These are phyloP conservation scores for Sandelia bainsii DNA, from an alignment of 2,797 vertebrate genomes.

Conservation along the genomic window DNA sequence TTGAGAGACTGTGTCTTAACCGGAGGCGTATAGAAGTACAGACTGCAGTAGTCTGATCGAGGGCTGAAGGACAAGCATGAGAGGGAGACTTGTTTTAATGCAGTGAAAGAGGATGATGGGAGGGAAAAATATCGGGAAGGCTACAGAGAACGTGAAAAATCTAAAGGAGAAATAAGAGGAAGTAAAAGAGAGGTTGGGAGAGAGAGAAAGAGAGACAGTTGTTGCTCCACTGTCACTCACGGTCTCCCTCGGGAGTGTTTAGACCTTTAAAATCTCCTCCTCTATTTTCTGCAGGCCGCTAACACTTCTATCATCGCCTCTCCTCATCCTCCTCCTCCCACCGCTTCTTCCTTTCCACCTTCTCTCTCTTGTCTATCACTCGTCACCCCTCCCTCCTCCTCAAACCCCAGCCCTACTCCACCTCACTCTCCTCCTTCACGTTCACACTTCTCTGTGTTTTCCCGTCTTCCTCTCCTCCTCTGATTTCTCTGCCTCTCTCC, in stretches of 20 bases:
- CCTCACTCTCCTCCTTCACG: slow-evolving; percentile 21
- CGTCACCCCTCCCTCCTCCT: slow-evolving; percentile 2
- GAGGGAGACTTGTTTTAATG: not conserved
- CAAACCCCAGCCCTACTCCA: not conserved
- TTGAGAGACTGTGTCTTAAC: slow-evolving; percentile 30
- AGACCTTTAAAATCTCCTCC: slow-evolving; percentile 74
- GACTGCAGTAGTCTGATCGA: slow-evolving; percentile 26
- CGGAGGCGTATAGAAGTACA: not conserved
- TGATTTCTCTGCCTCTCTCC: slow-evolving; percentile 2
- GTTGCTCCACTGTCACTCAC: slow-evolving; percentile 67
- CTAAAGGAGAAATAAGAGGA: not conserved
- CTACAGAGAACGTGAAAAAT: not conserved
- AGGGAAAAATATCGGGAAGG: no score
- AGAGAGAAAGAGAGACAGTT: slow-evolving; percentile 21
- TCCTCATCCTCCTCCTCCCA: not conserved
- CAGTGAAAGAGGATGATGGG: no score
- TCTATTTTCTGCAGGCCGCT: slow-evolving; percentile 48
- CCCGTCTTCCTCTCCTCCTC: no score
- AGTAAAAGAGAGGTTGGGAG: not conserved
- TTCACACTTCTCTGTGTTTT: not conserved
- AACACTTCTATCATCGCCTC: slow-evolving; percentile 37
- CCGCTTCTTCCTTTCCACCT: not conserved
- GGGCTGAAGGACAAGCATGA: slow-evolving; percentile 22
- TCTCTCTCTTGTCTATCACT: not conserved
- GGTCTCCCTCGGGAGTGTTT: slow-evolving; percentile 63